Percentiles rank a stretch among this genome's conserved stretches.
phyloP scores from a whole-genome alignment of 2,888 invertebrate species.

The Eumerus sabulonum region DNA sequence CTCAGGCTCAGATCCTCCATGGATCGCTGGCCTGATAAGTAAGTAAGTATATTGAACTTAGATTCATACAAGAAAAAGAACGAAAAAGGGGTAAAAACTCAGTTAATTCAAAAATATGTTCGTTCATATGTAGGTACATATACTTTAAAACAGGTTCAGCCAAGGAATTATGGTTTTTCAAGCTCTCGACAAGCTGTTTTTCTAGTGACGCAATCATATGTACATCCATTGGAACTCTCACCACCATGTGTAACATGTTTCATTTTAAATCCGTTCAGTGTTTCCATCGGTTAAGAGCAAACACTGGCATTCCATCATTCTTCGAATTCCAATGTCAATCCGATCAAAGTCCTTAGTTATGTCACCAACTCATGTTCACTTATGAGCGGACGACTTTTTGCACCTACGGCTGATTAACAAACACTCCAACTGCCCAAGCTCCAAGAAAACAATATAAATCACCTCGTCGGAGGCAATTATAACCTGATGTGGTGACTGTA shows the following conservation, averaged over 20 bases:
- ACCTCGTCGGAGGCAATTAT: slow-evolving; percentile 59
- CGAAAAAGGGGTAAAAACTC: too few relatives aligned
- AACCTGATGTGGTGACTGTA: slow-evolving; percentile 33
- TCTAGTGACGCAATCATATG: too few relatives aligned
- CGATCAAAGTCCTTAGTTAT: slow-evolving; percentile 20
- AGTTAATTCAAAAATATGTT: too few relatives aligned
- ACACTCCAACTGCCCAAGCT: slow-evolving; percentile 38
- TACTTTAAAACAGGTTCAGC: too few relatives aligned
- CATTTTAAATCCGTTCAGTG: slow-evolving; percentile 17
- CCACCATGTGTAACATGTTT: slow-evolving; percentile 43
- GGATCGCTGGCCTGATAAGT: too few relatives aligned
- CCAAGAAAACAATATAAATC: slow-evolving; percentile 50
- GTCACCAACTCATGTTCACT: slow-evolving; percentile 34
- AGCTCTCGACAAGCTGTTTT: too few relatives aligned
- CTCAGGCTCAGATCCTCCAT: too few relatives aligned
- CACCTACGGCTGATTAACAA: slow-evolving; percentile 39
- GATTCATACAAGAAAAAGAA: too few relatives aligned
- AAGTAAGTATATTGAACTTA: too few relatives aligned
- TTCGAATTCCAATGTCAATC: slow-evolving; percentile 42
- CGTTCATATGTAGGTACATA: too few relatives aligned
- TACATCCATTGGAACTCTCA: too few relatives aligned
- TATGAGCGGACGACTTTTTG: slow-evolving; percentile 50
- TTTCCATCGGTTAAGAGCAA: neutral
- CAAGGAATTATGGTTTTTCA: too few relatives aligned
- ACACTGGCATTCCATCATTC: slow-evolving; percentile 25